A percentile compares a stretch with the other conserved stretches of the same genome.
phyloP scores from a whole-genome alignment of 2,113 vertebrate species.

The Spea multiplicata region DNA sequence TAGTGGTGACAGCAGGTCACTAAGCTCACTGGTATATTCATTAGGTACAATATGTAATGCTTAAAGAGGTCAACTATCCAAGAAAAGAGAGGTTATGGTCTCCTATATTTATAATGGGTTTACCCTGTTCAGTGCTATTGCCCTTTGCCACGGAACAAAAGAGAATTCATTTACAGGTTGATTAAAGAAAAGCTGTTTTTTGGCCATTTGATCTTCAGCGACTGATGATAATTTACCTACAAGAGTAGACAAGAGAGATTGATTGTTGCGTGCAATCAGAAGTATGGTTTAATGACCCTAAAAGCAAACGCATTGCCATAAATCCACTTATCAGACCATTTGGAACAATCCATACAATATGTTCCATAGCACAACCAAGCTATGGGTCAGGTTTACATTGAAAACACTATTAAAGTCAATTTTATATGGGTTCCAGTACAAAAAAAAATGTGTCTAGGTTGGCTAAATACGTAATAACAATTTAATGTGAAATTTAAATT shows the following conservation, averaged over 20 bases:
- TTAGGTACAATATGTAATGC: conserved; percentile 9
- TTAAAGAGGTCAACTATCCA: conserved; percentile 8
- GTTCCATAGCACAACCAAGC: background rate
- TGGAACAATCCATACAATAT: conserved; percentile 26
- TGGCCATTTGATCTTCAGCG: conserved; percentile 1
- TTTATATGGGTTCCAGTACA: no score
- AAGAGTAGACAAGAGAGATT: conserved; percentile 25
- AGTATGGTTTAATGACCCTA: conserved; percentile 48
- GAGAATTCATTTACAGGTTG: conserved; percentile 6
- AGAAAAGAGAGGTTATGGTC: background rate
- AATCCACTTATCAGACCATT: conserved; percentile 42
- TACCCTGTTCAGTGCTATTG: background rate
- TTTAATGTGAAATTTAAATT: no score
- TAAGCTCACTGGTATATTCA: conserved; percentile 18
- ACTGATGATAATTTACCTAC: conserved; percentile 35
- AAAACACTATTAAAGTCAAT: background rate
- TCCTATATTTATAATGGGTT: conserved; percentile 17
- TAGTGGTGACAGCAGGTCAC: background rate
- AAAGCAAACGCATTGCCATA: conserved; percentile 38
- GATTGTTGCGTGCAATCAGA: conserved; percentile 41
- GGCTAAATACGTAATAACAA: no score
- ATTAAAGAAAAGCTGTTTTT: background rate
- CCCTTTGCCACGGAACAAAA: background rate
- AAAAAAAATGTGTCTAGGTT: no score
- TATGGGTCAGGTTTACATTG: background rate